These are phyloP conservation scores for Otolemur garnettii DNA, from an alignment of 2,113 vertebrate genomes.

Conservation along the genomic window DNA sequence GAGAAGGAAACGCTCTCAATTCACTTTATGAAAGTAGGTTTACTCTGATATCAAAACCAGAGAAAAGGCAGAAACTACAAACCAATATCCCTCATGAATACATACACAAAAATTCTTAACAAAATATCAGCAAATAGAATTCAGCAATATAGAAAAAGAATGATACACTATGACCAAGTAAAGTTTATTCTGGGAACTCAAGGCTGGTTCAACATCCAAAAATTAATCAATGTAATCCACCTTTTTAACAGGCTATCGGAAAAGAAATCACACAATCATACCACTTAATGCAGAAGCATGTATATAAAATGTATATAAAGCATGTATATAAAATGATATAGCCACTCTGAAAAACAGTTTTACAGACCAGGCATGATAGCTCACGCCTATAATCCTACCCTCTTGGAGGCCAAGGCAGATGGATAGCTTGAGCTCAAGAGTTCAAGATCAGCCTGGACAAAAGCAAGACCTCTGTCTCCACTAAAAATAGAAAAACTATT, in stretches of 20 bases:
- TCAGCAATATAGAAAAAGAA: neutral
- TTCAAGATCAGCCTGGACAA: too few species aligned
- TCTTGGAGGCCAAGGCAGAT: too few species aligned
- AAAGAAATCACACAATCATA: neutral
- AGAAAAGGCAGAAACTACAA: neutral
- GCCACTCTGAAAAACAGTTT: neutral
- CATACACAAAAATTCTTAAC: neutral
- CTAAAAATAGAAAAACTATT: too few species aligned
- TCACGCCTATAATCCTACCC: too few species aligned
- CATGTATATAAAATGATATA: neutral
- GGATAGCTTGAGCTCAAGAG: too few species aligned
- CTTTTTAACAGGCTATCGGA: neutral
- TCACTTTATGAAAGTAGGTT: neutral
- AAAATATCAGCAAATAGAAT: neutral
- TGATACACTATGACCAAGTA: neutral
- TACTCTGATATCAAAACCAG: neutral
- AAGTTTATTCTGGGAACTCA: neutral
- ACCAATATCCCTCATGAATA: neutral
- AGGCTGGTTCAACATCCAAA: neutral
- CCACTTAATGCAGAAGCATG: neutral
- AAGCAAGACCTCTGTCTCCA: too few species aligned
- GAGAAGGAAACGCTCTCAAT: neutral
- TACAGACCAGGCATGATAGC: neutral
- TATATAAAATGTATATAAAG: too few species aligned
- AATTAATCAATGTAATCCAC: neutral